A percentile compares a stretch with the other conserved stretches of the same genome.
Evolutionary conservation across 2,888 invertebrate species (phyloP).

Genomic region (Leptopilina drosophilae): DNA sequence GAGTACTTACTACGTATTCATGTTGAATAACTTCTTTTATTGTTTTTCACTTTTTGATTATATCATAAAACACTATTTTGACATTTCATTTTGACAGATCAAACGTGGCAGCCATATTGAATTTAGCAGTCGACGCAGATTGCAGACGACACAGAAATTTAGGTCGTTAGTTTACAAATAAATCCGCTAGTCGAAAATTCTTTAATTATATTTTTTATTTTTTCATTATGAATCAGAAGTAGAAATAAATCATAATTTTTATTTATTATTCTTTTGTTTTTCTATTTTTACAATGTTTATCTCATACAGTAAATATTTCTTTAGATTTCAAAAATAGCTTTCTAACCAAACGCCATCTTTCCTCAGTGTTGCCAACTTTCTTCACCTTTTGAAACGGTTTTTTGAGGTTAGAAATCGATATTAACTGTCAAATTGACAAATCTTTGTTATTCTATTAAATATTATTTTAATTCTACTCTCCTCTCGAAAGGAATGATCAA

Average conservation of each 20-base stretch:
- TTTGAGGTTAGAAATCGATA: constrained; percentile 28
- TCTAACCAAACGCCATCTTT: neutral
- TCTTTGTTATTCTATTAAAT: neutral
- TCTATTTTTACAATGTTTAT: too few species aligned
- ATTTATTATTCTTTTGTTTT: neutral
- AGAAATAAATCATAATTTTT: neutral
- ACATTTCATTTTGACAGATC: constrained; percentile 39
- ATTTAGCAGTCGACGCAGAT: constrained; percentile 35
- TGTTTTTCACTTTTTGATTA: neutral
- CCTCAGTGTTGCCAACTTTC: neutral
- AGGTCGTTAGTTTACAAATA: neutral
- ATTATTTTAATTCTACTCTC: neutral
- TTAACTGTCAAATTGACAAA: neutral
- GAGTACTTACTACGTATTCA: constrained; percentile 32
- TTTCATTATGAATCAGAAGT: too few species aligned
- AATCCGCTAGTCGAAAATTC: neutral
- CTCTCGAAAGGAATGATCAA: neutral
- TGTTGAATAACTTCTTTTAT: neutral
- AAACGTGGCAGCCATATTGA: constrained; percentile 10
- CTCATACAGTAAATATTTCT: too few species aligned
- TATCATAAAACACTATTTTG: constrained; percentile 22
- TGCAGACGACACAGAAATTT: constrained; percentile 15
- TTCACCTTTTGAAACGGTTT: constrained; percentile 8
- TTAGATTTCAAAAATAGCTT: neutral
- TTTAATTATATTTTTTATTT: too few species aligned